Percentiles rank a stretch among this genome's conserved stretches.
These are phyloP conservation scores for Callipepla californica DNA, from an alignment of 2,113 vertebrate genomes.

Conservation along the genomic window DNA sequence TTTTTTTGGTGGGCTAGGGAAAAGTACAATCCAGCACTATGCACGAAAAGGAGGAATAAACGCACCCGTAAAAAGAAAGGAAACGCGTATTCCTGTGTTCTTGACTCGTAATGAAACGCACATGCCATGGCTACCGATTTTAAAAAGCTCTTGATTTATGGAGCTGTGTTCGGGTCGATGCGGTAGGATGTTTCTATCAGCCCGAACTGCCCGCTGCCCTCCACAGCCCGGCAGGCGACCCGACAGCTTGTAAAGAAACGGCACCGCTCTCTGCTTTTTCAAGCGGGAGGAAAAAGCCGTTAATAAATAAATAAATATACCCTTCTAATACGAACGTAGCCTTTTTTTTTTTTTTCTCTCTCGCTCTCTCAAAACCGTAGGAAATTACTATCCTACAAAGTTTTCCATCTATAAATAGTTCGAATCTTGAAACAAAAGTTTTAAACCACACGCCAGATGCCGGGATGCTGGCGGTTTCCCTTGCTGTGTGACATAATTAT, in stretches of 20 bases:
- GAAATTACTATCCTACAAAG: slow-evolving; percentile 85
- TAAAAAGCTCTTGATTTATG: slow-evolving; percentile 67
- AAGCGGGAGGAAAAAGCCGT: slow-evolving; percentile 28
- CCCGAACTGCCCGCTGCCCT: neutral
- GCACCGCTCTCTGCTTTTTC: neutral
- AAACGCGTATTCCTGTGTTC: neutral
- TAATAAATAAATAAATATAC: slow-evolving; percentile 73
- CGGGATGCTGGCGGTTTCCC: slow-evolving; percentile 83
- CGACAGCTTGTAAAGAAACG: neutral
- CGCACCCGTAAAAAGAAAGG: neutral
- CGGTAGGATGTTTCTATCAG: slow-evolving; percentile 60
- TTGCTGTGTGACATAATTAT: slow-evolving; percentile 88
- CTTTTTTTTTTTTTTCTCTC: slow-evolving; percentile 59
- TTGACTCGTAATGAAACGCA: slow-evolving; percentile 72
- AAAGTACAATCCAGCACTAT: neutral
- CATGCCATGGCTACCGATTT: slow-evolving; percentile 66
- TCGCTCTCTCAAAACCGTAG: slow-evolving; percentile 80
- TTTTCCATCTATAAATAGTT: slow-evolving; percentile 86
- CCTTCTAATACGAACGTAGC: slow-evolving; percentile 75
- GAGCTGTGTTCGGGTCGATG: slow-evolving; percentile 54
- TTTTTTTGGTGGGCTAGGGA: neutral
- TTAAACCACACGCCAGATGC: slow-evolving; percentile 85
- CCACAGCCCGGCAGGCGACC: slow-evolving; percentile 33
- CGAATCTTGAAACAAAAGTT: slow-evolving; percentile 87
- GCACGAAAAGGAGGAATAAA: slow-evolving; percentile 8